phyloP scores from a whole-genome alignment of 2,797 vertebrate genomes.

The Pseudotriccus pelzelni region DNA sequence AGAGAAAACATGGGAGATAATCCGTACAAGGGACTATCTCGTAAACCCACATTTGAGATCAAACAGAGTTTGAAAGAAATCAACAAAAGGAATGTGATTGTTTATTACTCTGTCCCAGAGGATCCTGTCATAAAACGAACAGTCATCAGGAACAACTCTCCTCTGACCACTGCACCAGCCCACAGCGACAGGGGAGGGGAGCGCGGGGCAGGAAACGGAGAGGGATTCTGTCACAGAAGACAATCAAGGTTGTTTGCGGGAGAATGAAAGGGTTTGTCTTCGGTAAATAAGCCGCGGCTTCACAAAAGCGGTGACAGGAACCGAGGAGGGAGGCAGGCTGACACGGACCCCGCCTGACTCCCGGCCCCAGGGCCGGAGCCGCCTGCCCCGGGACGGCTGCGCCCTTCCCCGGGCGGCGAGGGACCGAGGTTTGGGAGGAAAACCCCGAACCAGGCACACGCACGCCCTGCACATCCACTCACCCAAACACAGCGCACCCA shows the following conservation, averaged over 20 bases:
- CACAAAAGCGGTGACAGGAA: neutral
- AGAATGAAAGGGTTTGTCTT: neutral
- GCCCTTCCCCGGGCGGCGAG: neutral
- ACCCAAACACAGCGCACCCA: neutral
- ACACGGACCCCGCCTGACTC: neutral
- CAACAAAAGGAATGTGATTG: neutral
- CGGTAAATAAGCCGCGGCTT: neutral
- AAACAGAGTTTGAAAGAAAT: neutral
- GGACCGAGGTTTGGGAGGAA: neutral
- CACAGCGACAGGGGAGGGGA: neutral
- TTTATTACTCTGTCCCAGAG: neutral
- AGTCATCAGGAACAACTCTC: conserved; percentile 37
- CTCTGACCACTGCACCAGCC: conserved; percentile 12
- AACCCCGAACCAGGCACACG: neutral
- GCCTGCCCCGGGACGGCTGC: neutral
- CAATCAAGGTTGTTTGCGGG: neutral
- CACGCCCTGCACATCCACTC: neutral
- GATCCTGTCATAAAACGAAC: conserved; percentile 18
- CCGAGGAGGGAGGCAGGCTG: neutral
- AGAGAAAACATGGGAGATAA: neutral
- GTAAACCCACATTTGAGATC: neutral
- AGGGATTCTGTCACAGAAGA: neutral
- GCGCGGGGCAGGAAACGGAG: neutral
- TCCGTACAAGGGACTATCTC: neutral
- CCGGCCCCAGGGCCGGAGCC: neutral